phyloP scores from a whole-genome alignment of 2,888 invertebrate genomes.

The Trichopoda pennipes region DNA sequence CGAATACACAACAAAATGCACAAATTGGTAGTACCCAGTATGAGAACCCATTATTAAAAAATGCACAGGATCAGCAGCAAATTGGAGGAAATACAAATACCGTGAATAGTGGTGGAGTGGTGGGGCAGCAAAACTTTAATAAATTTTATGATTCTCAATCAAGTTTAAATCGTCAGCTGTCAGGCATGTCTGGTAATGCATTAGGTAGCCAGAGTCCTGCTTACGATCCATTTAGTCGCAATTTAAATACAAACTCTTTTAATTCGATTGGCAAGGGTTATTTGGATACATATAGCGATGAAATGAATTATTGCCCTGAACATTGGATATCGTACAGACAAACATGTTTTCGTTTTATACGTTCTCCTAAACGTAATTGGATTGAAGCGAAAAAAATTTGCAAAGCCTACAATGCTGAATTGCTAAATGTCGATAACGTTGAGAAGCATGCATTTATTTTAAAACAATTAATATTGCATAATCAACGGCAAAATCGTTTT shows the following conservation, averaged over 20 bases:
- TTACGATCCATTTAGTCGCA: slow-evolving; percentile 76
- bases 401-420: slow-evolving; percentile 90
- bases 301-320: slow-evolving; percentile 86
- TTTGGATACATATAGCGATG: slow-evolving; percentile 76
- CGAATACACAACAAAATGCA: slow-evolving; percentile 73
- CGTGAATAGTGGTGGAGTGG: slow-evolving; percentile 39
- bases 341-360: slow-evolving; percentile 94
- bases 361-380: slow-evolving; percentile 90
- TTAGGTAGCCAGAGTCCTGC: slow-evolving; percentile 63
- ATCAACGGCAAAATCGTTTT: slow-evolving; percentile 93
- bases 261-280: slow-evolving; percentile 69
- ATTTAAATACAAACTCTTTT: slow-evolving; percentile 59
- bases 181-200: slow-evolving; percentile 57
- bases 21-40: slow-evolving; percentile 73
- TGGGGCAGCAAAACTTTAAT: slow-evolving; percentile 69
- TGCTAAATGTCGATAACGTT: slow-evolving; percentile 88
- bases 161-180: slow-evolving; percentile 63
- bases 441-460: slow-evolving; percentile 95
- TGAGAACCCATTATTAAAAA: slow-evolving; percentile 75
- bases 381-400: slow-evolving; percentile 92
- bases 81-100: slow-evolving; percentile 68
- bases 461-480: slow-evolving; percentile 89
- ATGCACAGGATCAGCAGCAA: slow-evolving; percentile 73
- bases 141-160: slow-evolving; percentile 69
- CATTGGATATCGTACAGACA: slow-evolving; percentile 92